Percentiles rank a stretch among this genome's conserved stretches.
These are phyloP conservation scores for Eurypyga helias DNA, from an alignment of 2,113 vertebrate genomes.

Conservation along the genomic window DNA sequence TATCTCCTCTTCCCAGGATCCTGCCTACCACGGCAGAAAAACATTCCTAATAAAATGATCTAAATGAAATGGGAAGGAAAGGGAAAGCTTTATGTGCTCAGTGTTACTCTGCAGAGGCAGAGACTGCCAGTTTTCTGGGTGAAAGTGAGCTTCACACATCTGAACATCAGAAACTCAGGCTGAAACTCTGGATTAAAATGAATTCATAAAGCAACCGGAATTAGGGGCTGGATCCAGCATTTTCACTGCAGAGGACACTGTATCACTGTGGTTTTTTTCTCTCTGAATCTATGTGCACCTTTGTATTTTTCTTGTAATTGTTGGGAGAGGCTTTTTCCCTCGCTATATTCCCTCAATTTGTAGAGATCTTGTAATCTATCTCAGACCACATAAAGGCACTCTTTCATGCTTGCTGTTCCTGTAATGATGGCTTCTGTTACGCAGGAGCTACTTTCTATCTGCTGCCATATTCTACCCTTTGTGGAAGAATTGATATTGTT, in stretches of 20 bases:
- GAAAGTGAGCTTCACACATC: background rate
- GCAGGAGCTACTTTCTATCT: background rate
- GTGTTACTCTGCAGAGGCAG: background rate
- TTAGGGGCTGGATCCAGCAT: background rate
- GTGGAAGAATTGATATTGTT: background rate
- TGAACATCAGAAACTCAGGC: background rate
- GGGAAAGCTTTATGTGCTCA: background rate
- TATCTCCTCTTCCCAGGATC: constrained; percentile 28
- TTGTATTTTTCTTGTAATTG: background rate
- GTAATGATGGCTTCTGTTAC: background rate
- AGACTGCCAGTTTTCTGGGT: background rate
- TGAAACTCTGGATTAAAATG: background rate
- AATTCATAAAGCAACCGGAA: background rate
- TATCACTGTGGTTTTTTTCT: background rate
- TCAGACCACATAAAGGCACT: background rate
- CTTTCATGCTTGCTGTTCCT: background rate
- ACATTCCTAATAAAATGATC: background rate
- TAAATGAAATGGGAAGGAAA: background rate
- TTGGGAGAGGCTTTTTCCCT: background rate
- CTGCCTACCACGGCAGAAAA: background rate
- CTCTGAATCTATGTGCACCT: background rate
- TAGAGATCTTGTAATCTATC: background rate
- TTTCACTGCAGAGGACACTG: background rate
- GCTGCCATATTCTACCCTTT: fast-evolving
- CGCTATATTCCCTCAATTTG: background rate